A percentile compares a stretch with the other conserved stretches of the same genome.
Evolutionary conservation across 2,888 invertebrate species (phyloP).

Genomic region (Hypomecis punctinalis): DNA sequence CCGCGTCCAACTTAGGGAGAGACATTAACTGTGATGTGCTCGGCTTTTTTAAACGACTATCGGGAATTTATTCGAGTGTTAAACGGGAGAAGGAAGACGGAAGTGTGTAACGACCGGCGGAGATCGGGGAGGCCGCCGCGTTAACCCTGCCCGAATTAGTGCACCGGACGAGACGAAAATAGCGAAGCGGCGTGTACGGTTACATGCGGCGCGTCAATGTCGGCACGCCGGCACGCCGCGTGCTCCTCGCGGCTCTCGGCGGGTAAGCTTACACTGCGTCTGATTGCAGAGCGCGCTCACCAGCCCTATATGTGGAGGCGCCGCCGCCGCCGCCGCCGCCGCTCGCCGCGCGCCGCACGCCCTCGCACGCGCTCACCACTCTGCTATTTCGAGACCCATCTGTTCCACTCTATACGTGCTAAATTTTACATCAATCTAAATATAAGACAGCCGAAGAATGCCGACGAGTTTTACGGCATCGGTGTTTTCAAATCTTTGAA

Average conservation of each 20-base stretch:
- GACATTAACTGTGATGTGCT: slow-evolving; percentile 50
- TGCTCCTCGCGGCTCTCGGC: slow-evolving; percentile 66
- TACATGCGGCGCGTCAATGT: slow-evolving; percentile 82
- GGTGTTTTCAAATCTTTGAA: slow-evolving; percentile 46
- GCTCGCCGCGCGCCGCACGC: slow-evolving; percentile 60
- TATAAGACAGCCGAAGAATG: slow-evolving; percentile 66
- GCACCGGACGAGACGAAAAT: slow-evolving; percentile 83
- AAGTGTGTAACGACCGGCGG: slow-evolving; percentile 74
- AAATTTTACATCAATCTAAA: slow-evolving; percentile 78
- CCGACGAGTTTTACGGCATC: slow-evolving; percentile 52
- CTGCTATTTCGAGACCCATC: slow-evolving; percentile 76
- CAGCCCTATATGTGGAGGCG: slow-evolving; percentile 82
- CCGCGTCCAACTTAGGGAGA: slow-evolving; percentile 38
- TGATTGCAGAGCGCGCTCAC: slow-evolving; percentile 75
- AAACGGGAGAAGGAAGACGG: slow-evolving; percentile 73
- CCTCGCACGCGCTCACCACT: slow-evolving; percentile 67
- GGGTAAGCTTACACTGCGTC: slow-evolving; percentile 79
- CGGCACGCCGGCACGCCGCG: slow-evolving; percentile 68
- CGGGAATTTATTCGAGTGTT: slow-evolving; percentile 64
- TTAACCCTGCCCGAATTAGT: slow-evolving; percentile 85
- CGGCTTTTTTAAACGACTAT: slow-evolving; percentile 41
- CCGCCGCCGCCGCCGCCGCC: slow-evolving; percentile 54
- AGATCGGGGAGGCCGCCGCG: slow-evolving; percentile 78
- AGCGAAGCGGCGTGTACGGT: slow-evolving; percentile 83
- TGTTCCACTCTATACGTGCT: slow-evolving; percentile 75